Percentiles rank a stretch among this genome's conserved stretches.
These are phyloP conservation scores for Cisticola juncidis DNA, from an alignment of 2,113 vertebrate genomes.

Conservation along the genomic window DNA sequence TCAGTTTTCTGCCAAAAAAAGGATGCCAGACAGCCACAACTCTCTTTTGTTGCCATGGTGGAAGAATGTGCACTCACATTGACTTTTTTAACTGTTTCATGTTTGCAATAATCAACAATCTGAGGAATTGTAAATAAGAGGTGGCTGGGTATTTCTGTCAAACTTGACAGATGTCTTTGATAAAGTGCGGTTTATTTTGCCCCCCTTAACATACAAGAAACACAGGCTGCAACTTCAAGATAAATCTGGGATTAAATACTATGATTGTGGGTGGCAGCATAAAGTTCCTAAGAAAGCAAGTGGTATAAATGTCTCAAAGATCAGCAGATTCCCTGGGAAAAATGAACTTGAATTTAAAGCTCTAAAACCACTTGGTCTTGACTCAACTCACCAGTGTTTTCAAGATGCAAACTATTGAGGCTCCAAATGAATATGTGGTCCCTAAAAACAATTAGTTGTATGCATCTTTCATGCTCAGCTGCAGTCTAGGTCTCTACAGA, in stretches of 20 bases:
- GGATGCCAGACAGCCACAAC: not conserved
- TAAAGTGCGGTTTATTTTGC: not conserved
- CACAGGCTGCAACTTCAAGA: not conserved
- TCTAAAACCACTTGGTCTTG: conserved; percentile 33
- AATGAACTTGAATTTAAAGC: not conserved
- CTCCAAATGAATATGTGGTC: not conserved
- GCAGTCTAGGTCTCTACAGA: not conserved
- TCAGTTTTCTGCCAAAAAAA: not conserved
- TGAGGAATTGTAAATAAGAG: not conserved
- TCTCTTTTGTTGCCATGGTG: not conserved
- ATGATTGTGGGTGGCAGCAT: not conserved
- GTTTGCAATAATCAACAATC: not conserved
- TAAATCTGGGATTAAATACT: not conserved
- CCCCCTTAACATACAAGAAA: not conserved
- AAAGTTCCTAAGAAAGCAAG: conserved; percentile 21
- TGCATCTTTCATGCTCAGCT: not conserved
- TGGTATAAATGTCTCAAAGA: conserved; percentile 29
- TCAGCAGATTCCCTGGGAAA: conserved; percentile 52
- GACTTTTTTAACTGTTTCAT: not conserved
- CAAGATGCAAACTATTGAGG: conserved; percentile 4
- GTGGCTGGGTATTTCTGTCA: not conserved
- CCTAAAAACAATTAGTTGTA: not conserved
- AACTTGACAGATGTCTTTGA: not conserved
- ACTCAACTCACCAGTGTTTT: conserved; percentile 29
- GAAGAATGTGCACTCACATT: not conserved